A percentile compares a stretch with the other conserved stretches of the same genome.
phyloP scores from a whole-genome alignment of 2,113 vertebrate species.

The Tragelaphus scriptus region DNA sequence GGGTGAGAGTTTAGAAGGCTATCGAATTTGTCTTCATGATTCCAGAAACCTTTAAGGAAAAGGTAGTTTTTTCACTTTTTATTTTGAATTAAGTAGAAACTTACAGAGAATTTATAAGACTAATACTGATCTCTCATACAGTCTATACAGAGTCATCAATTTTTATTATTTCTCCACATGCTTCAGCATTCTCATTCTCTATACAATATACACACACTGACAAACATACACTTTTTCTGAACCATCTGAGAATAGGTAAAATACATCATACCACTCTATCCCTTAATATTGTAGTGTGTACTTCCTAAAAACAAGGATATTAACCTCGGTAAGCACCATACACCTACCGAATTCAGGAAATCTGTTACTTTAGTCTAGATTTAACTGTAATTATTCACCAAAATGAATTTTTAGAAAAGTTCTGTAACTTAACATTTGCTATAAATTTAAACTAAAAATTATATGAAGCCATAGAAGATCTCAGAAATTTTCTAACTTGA shows the following conservation, averaged over 20 bases:
- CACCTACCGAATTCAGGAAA: background rate
- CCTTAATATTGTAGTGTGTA: background rate
- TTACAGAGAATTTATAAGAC: background rate
- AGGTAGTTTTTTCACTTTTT: background rate
- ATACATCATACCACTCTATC: background rate
- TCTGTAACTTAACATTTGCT: background rate
- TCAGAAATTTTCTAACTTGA: background rate
- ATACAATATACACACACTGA: background rate
- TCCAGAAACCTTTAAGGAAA: background rate
- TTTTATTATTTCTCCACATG: background rate
- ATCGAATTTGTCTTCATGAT: background rate
- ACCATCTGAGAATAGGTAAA: background rate
- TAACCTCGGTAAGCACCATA: background rate
- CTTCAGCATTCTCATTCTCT: background rate
- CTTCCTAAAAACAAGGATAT: background rate
- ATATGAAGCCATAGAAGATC: background rate
- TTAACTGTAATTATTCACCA: background rate
- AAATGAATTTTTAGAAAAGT: background rate
- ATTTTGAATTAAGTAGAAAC: constrained; percentile 12
- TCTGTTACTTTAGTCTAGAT: background rate
- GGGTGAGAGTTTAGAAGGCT: background rate
- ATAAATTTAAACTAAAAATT: background rate
- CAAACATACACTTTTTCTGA: background rate
- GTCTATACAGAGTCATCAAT: background rate
- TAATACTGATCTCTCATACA: background rate